Conservation (phyloP, 2,113 vertebrate species). For the Tragulus kanchil region DNA sequence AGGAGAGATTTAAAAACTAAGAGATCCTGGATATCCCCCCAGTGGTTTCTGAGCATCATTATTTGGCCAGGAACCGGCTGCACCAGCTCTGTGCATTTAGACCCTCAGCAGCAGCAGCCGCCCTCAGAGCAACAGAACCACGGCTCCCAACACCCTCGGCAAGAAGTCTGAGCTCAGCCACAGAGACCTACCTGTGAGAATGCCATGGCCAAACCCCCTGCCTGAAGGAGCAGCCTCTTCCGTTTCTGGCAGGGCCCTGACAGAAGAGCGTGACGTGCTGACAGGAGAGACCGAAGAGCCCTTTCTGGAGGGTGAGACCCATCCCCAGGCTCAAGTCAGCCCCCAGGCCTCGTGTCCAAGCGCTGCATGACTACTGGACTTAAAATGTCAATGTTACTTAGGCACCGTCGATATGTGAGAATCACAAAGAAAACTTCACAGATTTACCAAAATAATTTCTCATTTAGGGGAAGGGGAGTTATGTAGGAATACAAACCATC, state of each 20-base stretch:
- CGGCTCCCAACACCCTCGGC: background rate
- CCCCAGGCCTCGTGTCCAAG: no score
- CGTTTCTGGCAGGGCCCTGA: background rate
- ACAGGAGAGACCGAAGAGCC: background rate
- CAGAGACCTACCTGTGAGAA: background rate
- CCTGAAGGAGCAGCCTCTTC: background rate
- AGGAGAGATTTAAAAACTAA: background rate
- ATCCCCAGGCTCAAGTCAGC: background rate
- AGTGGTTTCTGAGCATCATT: background rate
- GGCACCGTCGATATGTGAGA: background rate
- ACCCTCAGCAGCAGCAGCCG: background rate
- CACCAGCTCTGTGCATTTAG: background rate
- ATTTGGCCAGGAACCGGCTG: background rate
- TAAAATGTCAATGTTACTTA: conserved; percentile 54
- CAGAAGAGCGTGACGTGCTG: background rate
- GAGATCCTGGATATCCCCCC: background rate
- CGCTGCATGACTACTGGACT: no score
- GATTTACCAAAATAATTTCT: conserved; percentile 57
- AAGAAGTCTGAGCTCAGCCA: background rate
- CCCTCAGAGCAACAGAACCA: background rate
- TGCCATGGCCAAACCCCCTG: background rate
- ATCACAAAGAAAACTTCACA: conserved; percentile 21
- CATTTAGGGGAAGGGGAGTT: background rate
- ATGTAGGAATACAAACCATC: conserved; percentile 57
- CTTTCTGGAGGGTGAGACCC: background rate